A percentile compares a stretch with the other conserved stretches of the same genome.
These are phyloP conservation scores for Merops nubicus DNA, from an alignment of 2,113 vertebrate species.

Conservation along the genomic window DNA sequence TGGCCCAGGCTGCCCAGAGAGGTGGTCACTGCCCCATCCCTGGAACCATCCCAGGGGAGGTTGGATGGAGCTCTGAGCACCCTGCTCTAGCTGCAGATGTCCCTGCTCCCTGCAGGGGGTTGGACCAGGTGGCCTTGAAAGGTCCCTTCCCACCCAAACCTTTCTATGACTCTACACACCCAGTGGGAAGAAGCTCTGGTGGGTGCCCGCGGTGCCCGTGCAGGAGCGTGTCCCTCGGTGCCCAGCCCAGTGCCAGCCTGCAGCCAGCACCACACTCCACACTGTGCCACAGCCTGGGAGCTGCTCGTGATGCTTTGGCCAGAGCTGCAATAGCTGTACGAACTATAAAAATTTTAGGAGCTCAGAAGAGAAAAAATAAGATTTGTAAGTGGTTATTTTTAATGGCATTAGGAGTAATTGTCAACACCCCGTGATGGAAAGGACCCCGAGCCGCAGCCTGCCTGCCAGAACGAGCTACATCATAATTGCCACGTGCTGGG, in stretches of 20 bases:
- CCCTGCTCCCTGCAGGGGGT: too few relatives aligned
- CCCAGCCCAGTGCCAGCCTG: background rate
- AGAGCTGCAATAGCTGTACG: background rate
- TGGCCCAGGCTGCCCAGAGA: too few relatives aligned
- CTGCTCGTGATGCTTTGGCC: background rate
- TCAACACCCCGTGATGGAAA: background rate
- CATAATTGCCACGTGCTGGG: background rate
- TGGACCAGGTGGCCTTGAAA: too few relatives aligned
- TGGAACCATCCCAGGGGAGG: too few relatives aligned
- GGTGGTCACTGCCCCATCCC: too few relatives aligned
- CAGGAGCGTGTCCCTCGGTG: too few relatives aligned
- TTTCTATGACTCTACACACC: too few relatives aligned
- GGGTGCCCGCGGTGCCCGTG: too few relatives aligned
- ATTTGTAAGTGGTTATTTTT: background rate
- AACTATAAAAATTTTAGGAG: background rate
- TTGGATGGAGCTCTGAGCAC: too few relatives aligned
- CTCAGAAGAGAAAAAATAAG: background rate
- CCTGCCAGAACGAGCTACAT: background rate
- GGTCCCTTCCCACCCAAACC: too few relatives aligned
- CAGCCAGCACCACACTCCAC: rapidly evolving
- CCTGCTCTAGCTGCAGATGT: too few relatives aligned
- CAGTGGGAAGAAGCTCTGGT: background rate
- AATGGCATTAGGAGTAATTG: background rate
- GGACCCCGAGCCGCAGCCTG: background rate
- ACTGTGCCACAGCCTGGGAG: background rate